Conservation (phyloP, 2,797 vertebrate species). For the Peromyscus eremicus region DNA sequence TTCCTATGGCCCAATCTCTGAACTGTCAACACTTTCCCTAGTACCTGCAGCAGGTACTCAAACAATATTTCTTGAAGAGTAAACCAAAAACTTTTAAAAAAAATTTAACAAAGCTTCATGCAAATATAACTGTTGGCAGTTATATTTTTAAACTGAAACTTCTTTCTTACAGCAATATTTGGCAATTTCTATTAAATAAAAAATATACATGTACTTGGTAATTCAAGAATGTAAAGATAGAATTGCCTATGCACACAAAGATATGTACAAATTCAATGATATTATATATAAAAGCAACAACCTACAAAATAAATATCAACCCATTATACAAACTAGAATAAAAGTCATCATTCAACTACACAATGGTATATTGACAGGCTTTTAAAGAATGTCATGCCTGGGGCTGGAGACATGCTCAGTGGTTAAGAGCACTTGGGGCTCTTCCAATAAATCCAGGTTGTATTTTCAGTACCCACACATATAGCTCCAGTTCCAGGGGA, state of each 20-base stretch:
- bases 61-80: neutral
- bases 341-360: neutral
- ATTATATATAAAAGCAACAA: neutral
- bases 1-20: neutral
- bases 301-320: neutral
- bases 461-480: neutral
- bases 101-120: neutral
- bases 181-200: neutral
- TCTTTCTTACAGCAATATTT: neutral
- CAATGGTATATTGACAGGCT: neutral
- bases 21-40: neutral
- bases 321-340: neutral
- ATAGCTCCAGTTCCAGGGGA: neutral
- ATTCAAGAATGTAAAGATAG: neutral
- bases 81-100: slow-evolving; percentile 2
- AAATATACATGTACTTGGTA: neutral
- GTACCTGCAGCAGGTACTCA: neutral
- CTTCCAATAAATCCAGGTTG: neutral
- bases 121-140: neutral
- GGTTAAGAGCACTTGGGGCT: neutral
- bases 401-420: neutral
- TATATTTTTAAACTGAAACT: neutral
- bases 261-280: neutral
- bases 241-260: neutral
- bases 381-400: neutral